A percentile compares a stretch with the other conserved stretches of the same genome.
phyloP scores from a whole-genome alignment of 1,140 invertebrate genomes.

The Pentalonia nigronervosa region DNA sequence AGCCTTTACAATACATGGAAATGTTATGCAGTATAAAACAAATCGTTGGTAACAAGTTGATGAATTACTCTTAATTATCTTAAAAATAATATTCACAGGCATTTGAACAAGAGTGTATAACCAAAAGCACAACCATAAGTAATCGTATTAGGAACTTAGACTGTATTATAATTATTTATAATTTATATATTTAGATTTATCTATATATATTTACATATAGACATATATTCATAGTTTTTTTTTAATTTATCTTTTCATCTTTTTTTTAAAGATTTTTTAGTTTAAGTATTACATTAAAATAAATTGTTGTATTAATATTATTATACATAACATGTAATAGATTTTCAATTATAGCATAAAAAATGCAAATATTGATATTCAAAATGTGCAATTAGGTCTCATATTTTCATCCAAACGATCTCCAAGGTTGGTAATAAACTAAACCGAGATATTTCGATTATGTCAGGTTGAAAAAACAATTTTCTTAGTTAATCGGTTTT shows the following conservation, averaged over 20 bases:
- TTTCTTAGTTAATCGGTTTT: slow-evolving; percentile 3
- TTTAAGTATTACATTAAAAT: background rate
- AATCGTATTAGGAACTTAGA: background rate
- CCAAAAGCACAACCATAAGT: too few relatives aligned
- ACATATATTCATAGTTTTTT: background rate
- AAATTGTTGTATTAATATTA: background rate
- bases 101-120: too few relatives aligned
- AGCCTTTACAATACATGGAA: background rate
- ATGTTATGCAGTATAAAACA: background rate
- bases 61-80: background rate
- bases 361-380: background rate
- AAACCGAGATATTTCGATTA: background rate
- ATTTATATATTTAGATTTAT: too few relatives aligned
- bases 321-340: background rate
- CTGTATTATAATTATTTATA: background rate
- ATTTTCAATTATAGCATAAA: background rate
- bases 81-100: background rate
- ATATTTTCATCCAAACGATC: background rate
- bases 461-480: background rate
- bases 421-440: slow-evolving; percentile 16
- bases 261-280: background rate
- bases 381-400: background rate
- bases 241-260: background rate
- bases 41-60: background rate
- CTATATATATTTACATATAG: too few relatives aligned